Evolutionary conservation across 2,113 vertebrate genomes (phyloP).

Genomic region (Suricata suricatta): DNA sequence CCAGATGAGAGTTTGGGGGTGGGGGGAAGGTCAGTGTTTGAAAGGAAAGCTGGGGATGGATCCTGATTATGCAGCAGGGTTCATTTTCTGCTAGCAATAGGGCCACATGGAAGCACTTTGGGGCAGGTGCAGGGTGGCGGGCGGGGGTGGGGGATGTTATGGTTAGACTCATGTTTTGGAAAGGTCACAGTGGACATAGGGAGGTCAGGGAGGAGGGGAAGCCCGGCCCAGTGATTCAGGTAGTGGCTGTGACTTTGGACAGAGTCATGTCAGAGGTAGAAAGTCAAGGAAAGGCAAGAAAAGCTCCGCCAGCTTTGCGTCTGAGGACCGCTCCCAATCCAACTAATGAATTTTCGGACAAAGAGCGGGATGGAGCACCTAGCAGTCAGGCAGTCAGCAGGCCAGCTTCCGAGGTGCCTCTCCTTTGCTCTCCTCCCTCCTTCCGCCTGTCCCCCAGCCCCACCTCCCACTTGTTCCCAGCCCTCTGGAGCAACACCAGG

Average conservation of each 20-base stretch:
- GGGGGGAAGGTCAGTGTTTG: background rate
- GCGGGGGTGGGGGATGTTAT: background rate
- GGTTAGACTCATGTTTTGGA: background rate
- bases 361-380: background rate
- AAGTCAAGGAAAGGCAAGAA: background rate
- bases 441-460: background rate
- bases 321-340: background rate
- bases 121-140: background rate
- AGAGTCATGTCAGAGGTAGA: background rate
- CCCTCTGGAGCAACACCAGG: background rate
- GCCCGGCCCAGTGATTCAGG: background rate
- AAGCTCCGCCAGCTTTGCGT: background rate
- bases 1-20: no score
- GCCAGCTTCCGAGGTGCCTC: background rate
- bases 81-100: background rate
- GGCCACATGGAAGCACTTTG: background rate
- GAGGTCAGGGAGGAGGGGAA: background rate
- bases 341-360: constrained; percentile 4
- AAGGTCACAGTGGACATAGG: background rate
- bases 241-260: background rate
- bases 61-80: background rate
- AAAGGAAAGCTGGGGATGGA: background rate
- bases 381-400: background rate
- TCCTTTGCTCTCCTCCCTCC: background rate
- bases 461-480: background rate